These are phyloP conservation scores for Micrastur ruficollis DNA, from an alignment of 2,797 vertebrate species.

Conservation along the genomic window DNA sequence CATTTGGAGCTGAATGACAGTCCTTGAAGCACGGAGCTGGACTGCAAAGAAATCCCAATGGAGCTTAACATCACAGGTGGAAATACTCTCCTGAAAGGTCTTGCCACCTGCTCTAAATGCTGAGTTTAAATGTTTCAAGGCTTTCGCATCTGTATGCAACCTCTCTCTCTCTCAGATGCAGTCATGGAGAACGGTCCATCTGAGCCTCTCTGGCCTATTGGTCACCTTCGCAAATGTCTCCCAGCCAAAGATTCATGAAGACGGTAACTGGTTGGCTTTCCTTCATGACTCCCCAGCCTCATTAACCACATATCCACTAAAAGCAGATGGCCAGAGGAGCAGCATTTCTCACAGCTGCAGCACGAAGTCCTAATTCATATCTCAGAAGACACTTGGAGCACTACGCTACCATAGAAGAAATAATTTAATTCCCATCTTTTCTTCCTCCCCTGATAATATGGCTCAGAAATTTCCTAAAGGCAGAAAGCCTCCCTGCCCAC, in stretches of 20 bases:
- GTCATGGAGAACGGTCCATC: neutral
- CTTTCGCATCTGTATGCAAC: neutral
- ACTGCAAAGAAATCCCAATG: neutral
- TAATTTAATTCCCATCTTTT: neutral
- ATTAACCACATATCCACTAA: neutral
- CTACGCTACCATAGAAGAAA: neutral
- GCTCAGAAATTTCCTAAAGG: neutral
- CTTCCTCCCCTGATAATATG: neutral
- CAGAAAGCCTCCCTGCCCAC: neutral
- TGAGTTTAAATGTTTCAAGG: constrained; percentile 32
- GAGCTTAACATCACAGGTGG: constrained; percentile 59
- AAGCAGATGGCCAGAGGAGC: constrained; percentile 1
- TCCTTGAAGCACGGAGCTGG: neutral
- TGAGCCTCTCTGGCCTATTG: neutral
- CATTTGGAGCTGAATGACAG: constrained; percentile 39
- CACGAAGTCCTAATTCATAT: neutral
- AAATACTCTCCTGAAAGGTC: constrained; percentile 26
- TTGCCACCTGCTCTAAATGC: constrained; percentile 44
- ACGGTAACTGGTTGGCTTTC: neutral
- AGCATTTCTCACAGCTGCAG: constrained; percentile 12
- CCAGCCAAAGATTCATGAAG: neutral
- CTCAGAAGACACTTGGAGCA: neutral
- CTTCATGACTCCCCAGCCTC: neutral
- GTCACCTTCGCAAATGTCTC: neutral
- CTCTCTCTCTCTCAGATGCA: neutral